These are phyloP conservation scores for Limnephilus lunatus DNA, from an alignment of 2,888 invertebrate genomes.

Conservation along the genomic window DNA sequence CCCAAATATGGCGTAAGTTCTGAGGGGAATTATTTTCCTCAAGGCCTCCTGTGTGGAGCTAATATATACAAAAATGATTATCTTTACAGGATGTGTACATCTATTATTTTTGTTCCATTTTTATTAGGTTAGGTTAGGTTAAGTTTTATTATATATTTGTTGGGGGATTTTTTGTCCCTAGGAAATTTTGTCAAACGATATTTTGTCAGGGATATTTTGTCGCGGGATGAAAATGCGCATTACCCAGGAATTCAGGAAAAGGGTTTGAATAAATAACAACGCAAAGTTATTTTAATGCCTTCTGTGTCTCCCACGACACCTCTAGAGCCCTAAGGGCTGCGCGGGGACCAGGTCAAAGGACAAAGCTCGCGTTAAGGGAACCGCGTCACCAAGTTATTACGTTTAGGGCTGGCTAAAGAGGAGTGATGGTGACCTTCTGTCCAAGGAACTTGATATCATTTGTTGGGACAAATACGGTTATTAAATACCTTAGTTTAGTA, in stretches of 20 bases:
- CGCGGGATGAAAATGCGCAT: no score
- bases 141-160: no score
- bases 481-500: background rate
- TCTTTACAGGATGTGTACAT: no score
- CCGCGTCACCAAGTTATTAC: background rate
- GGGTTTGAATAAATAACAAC: slow-evolving; percentile 34
- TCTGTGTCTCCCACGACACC: background rate
- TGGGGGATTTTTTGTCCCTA: no score
- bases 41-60: no score
- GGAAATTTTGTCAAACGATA: no score
- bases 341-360: background rate
- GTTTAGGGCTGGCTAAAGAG: background rate
- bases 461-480: background rate
- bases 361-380: background rate
- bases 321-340: background rate
- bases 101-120: no score
- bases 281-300: slow-evolving; percentile 32
- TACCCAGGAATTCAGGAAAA: background rate
- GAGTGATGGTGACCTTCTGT: background rate
- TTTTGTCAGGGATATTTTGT: no score
- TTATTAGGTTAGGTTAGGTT: no score
- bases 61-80: no score
- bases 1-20: no score
- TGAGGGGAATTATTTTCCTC: no score
- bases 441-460: background rate